These are phyloP conservation scores for Macroteleia sp. DNA, from an alignment of 2,888 invertebrate species.

Conservation along the genomic window DNA sequence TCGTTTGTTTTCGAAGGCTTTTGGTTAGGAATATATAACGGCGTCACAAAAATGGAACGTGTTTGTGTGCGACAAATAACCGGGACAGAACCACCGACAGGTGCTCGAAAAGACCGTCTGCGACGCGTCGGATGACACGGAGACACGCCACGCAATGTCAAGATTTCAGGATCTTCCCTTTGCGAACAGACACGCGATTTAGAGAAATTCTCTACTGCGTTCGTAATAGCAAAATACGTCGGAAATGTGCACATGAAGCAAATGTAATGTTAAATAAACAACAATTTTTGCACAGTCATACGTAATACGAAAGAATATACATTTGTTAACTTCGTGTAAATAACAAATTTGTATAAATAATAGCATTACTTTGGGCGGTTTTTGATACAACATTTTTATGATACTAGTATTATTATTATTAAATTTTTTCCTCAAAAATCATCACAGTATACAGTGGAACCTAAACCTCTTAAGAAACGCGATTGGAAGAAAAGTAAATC, in stretches of 20 bases:
- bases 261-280: slow-evolving; percentile 19
- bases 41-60: neutral
- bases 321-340: too few relatives aligned
- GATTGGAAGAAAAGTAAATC: too few relatives aligned
- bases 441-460: too few relatives aligned
- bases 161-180: slow-evolving; percentile 30
- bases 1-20: slow-evolving; percentile 20
- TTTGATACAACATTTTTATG: too few relatives aligned
- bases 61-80: slow-evolving; percentile 26
- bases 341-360: too few relatives aligned
- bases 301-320: too few relatives aligned
- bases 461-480: too few relatives aligned
- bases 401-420: too few relatives aligned
- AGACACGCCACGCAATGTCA: slow-evolving; percentile 37
- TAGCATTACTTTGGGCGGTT: too few relatives aligned
- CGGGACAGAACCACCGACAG: slow-evolving; percentile 20
- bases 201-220: slow-evolving; percentile 10
- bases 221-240: slow-evolving; percentile 34
- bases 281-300: slow-evolving; percentile 7
- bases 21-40: slow-evolving; percentile 23
- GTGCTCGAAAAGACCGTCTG: slow-evolving; percentile 38
- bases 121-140: slow-evolving; percentile 31
- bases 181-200: slow-evolving; percentile 18
- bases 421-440: too few relatives aligned
- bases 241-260: slow-evolving; percentile 6